A percentile compares a stretch with the other conserved stretches of the same genome.
These are phyloP conservation scores for Monochamus saltuarius DNA, from an alignment of 1,140 invertebrate species.

Conservation along the genomic window DNA sequence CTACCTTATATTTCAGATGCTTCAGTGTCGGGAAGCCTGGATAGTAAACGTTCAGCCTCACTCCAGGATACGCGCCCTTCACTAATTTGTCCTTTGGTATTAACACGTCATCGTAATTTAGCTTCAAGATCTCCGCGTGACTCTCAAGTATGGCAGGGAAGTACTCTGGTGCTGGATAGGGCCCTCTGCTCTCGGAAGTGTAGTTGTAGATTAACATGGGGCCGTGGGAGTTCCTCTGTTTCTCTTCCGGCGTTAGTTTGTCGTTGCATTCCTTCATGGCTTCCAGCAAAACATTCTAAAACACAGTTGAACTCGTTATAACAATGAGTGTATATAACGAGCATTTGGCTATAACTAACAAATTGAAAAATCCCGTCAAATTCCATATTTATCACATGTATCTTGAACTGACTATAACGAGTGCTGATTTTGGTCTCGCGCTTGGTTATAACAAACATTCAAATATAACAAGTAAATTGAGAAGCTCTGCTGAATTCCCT, in stretches of 20 bases:
- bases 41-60: constrained; percentile 70
- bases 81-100: constrained; percentile 63
- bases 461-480: no score
- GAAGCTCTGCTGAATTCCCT: no score
- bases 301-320: no score
- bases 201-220: constrained; percentile 82
- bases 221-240: constrained; percentile 76
- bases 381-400: no score
- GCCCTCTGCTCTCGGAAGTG: constrained; percentile 59
- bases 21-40: constrained; percentile 90
- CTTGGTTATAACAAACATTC: no score
- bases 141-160: constrained; percentile 65
- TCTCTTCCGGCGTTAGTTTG: constrained; percentile 71
- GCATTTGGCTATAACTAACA: no score
- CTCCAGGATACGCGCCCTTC: constrained; percentile 73
- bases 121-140: constrained; percentile 57
- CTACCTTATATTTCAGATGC: constrained; percentile 76
- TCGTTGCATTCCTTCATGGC: constrained; percentile 76
- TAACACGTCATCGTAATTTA: constrained; percentile 62
- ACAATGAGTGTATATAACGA: no score
- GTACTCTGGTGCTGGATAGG: constrained; percentile 60
- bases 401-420: no score
- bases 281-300: constrained; percentile 64
- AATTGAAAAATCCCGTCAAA: no score
- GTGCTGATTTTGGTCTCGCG: no score